phyloP scores from a whole-genome alignment of 2,797 vertebrate species.

The Manis javanica region DNA sequence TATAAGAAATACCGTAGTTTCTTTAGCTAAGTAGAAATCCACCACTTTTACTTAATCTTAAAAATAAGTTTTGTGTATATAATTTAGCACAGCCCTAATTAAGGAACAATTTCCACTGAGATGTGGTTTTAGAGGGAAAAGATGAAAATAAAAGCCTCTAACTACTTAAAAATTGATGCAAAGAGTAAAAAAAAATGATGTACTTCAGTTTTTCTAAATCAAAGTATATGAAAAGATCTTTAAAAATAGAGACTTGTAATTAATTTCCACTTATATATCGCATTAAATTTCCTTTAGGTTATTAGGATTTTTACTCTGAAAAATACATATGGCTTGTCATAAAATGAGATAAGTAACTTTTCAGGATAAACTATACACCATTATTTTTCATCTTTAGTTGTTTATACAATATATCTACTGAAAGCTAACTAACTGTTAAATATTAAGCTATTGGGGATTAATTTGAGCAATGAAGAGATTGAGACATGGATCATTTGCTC shows the following conservation, averaged over 20 bases:
- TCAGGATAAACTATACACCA: neutral
- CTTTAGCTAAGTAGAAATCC: constrained; percentile 32
- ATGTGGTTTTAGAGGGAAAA: constrained; percentile 19
- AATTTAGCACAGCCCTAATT: constrained; percentile 32
- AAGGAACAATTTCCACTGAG: constrained; percentile 34
- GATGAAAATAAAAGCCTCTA: constrained; percentile 49
- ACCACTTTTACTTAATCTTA: constrained; percentile 43
- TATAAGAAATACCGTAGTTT: constrained; percentile 22
- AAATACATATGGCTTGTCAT: neutral
- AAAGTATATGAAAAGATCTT: neutral
- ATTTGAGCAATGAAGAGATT: constrained; percentile 7
- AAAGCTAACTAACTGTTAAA: neutral
- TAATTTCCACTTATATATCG: constrained; percentile 20
- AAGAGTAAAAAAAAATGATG: constrained; percentile 13
- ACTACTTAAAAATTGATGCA: constrained; percentile 34
- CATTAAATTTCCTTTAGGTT: neutral
- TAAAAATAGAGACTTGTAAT: neutral
- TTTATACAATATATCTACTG: neutral
- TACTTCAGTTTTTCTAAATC: neutral
- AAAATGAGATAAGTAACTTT: constrained; percentile 37
- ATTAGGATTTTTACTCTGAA: neutral
- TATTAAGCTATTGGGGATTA: neutral
- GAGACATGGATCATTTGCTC: neutral
- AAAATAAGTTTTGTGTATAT: constrained; percentile 14
- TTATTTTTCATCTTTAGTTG: constrained; percentile 35